Evolutionary conservation across 2,113 vertebrate genomes (phyloP).

Genomic region (Typhlomys cinereus): DNA sequence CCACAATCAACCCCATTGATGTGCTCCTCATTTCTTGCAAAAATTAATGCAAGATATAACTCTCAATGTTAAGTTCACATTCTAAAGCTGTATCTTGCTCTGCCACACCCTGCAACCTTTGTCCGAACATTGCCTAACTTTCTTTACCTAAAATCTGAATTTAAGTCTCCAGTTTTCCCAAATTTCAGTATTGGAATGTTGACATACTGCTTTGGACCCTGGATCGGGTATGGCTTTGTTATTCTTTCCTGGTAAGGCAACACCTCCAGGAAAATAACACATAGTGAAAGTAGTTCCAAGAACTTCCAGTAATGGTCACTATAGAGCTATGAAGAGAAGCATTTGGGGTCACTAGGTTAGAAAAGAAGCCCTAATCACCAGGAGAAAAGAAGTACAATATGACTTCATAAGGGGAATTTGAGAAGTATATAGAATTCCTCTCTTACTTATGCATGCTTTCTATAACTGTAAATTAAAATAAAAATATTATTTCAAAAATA

Average conservation of each 20-base stretch:
- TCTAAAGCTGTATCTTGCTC: neutral
- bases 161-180: neutral
- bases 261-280: neutral
- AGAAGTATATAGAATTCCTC: neutral
- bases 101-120: neutral
- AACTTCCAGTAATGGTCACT: neutral
- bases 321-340: neutral
- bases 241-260: neutral
- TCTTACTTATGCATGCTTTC: neutral
- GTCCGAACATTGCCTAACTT: neutral
- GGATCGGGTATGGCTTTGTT: neutral
- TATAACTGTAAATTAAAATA: neutral
- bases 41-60: neutral
- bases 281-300: neutral
- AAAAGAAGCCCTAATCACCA: neutral
- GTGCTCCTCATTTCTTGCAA: neutral
- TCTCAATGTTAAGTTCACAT: neutral
- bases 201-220: neutral
- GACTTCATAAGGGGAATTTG: too few species aligned
- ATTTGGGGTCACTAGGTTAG: neutral
- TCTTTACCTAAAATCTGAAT: neutral
- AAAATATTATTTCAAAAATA: neutral
- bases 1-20: neutral
- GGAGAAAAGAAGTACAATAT: neutral
- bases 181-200: neutral